These are phyloP conservation scores for Hofmannophila pseudospretella DNA, from an alignment of 2,888 invertebrate species.

Conservation along the genomic window DNA sequence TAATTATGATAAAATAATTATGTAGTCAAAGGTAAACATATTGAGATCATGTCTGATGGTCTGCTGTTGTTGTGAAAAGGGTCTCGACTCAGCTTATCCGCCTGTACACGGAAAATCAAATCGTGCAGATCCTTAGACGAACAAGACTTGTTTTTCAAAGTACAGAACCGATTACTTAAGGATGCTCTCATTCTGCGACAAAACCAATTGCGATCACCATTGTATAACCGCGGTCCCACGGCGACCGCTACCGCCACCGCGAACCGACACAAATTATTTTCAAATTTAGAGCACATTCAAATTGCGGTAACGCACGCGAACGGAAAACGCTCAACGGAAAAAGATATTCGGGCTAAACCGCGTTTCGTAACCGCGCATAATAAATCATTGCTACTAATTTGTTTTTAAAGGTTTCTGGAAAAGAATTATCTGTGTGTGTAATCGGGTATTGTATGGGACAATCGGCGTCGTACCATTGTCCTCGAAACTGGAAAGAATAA, in stretches of 20 bases:
- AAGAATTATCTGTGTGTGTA: conserved; percentile 64
- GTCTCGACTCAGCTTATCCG: no score
- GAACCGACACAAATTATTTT: conserved; percentile 65
- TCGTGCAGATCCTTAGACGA: no score
- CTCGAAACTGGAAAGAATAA: conserved; percentile 22
- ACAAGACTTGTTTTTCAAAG: no score
- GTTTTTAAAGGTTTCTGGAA: conserved; percentile 73
- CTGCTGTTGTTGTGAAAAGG: no score
- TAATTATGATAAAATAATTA: no score
- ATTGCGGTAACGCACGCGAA: conserved; percentile 73
- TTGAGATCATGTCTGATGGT: no score
- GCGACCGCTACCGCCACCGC: conserved; percentile 24
- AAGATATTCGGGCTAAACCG: conserved; percentile 40
- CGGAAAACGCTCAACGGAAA: conserved; percentile 58
- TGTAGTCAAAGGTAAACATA: no score
- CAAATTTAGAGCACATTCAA: conserved; percentile 74
- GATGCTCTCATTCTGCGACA: not conserved
- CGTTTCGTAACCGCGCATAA: conserved; percentile 63
- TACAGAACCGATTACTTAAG: no score
- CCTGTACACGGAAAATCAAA: no score
- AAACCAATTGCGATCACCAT: conserved; percentile 6
- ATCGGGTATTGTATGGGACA: conserved; percentile 65
- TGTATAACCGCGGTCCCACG: conserved; percentile 33
- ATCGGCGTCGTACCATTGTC: conserved; percentile 30
- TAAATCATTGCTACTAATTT: conserved; percentile 76